Evolutionary conservation across 2,113 vertebrate genomes (phyloP).

Genomic region (Sylvilagus bachmani): DNA sequence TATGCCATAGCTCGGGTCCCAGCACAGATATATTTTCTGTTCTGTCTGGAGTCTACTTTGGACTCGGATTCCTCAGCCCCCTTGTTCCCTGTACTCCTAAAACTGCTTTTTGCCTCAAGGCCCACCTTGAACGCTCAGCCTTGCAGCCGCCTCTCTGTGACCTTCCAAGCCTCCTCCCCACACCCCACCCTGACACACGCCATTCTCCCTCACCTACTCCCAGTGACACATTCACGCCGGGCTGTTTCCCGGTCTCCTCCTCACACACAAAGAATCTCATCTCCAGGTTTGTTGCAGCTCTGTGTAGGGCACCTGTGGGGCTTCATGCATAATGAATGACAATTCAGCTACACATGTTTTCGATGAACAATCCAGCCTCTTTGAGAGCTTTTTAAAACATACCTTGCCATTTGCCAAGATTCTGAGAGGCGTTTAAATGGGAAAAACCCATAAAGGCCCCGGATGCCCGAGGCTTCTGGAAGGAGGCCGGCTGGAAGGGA

Average conservation of each 20-base stretch:
- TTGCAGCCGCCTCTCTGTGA: accelerated
- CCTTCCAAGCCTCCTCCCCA: background rate
- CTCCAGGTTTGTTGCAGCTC: background rate
- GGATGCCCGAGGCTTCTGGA: conserved; percentile 63
- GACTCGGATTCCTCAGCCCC: background rate
- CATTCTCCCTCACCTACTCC: background rate
- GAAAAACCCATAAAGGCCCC: conserved; percentile 80
- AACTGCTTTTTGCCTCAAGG: background rate
- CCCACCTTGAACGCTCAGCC: background rate
- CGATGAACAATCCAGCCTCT: conserved; percentile 77
- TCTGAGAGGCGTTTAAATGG: conserved; percentile 78
- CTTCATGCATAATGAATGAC: conserved; percentile 80
- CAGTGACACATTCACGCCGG: background rate
- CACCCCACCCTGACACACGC: too few species aligned
- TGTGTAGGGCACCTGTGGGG: background rate
- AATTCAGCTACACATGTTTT: conserved; percentile 77
- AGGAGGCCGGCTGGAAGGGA: conserved; percentile 67
- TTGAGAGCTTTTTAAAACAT: conserved; percentile 79
- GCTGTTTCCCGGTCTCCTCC: background rate
- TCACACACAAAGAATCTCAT: conserved; percentile 32
- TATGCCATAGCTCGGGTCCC: too few species aligned
- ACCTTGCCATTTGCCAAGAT: conserved; percentile 77
- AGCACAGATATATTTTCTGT: background rate
- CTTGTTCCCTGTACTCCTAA: background rate
- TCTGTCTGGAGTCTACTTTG: background rate